A percentile compares a stretch with the other conserved stretches of the same genome.
Conservation (phyloP, 2,888 invertebrate genomes). For the Leptinotarsa tumamoca region DNA sequence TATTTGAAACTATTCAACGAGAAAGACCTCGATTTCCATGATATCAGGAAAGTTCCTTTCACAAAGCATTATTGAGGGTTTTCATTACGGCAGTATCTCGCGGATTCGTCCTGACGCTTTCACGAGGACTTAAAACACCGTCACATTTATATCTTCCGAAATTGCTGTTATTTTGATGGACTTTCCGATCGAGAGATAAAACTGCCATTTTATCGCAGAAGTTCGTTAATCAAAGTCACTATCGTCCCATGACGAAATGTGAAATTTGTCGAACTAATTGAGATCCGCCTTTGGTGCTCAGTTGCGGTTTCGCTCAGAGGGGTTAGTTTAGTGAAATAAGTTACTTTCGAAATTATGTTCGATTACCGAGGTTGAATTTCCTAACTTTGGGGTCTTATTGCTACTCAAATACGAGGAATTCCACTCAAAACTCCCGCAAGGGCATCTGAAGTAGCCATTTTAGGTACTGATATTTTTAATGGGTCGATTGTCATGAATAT, state of each 20-base stretch:
- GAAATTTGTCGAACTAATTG: not conserved
- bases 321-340: not conserved
- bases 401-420: no score
- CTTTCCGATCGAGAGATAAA: conserved; percentile 1
- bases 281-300: not conserved
- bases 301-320: not conserved
- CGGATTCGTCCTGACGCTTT: conserved; percentile 2
- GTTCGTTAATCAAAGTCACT: conserved; percentile 7
- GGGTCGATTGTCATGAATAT: no score
- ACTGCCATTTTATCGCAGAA: not conserved
- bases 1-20: no score
- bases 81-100: not conserved
- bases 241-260: not conserved
- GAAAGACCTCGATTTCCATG: not conserved
- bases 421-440: no score
- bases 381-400: no score
- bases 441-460: no score
- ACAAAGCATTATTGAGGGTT: not conserved
- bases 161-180: not conserved
- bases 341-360: no score
- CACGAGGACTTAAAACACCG: not conserved
- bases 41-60: not conserved
- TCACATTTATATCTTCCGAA: not conserved
- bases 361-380: no score
- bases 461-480: no score